phyloP scores from a whole-genome alignment of 1,140 invertebrate species.

The Heliconius nattereri region DNA sequence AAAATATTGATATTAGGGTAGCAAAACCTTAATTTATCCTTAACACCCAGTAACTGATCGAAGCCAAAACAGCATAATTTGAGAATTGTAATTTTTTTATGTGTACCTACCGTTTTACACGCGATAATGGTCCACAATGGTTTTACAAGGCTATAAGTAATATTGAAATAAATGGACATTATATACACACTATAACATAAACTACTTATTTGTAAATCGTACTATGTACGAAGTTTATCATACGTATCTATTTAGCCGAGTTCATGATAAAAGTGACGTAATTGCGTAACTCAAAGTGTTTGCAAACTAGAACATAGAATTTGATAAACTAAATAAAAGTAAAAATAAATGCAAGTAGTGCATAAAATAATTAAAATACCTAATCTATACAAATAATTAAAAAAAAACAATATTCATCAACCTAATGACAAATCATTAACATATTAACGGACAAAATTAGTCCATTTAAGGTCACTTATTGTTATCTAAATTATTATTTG shows the following conservation, averaged over 20 bases:
- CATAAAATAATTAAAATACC: neutral
- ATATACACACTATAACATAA: neutral
- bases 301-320: constrained; percentile 2
- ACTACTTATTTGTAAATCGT: neutral
- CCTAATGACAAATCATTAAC: neutral
- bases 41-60: neutral
- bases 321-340: neutral
- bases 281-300: constrained; percentile 11
- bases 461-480: neutral
- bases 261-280: constrained; percentile 3
- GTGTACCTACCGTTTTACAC: neutral
- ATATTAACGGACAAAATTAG: neutral
- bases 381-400: neutral
- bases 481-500: neutral
- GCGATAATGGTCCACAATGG: neutral
- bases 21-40: too few species aligned
- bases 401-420: neutral
- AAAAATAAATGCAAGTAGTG: neutral
- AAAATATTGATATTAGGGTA: too few species aligned
- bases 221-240: neutral
- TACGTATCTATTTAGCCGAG: neutral
- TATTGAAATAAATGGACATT: neutral
- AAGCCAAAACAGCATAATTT: neutral
- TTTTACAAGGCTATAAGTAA: neutral
- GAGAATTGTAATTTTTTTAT: neutral